A percentile compares a stretch with the other conserved stretches of the same genome.
Conservation (phyloP, 1,140 invertebrate genomes). For the Eriocheir sinensis region DNA sequence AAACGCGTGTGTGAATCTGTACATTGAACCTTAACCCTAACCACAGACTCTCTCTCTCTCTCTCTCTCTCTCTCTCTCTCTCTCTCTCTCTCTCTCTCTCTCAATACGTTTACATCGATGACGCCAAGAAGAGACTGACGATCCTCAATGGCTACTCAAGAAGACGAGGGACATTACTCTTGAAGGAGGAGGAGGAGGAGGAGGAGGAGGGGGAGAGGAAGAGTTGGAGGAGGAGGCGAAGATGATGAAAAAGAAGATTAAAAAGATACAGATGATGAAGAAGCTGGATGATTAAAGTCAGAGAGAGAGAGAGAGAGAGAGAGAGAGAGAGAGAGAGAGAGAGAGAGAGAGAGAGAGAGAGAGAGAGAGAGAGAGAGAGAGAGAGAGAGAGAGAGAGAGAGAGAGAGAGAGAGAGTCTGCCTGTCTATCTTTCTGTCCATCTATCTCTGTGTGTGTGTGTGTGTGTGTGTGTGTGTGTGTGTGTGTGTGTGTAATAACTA, state of each 20-base stretch:
- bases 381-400: conserved; percentile 30
- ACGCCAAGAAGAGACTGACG: not conserved
- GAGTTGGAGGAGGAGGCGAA: not conserved
- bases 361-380: conserved; percentile 29
- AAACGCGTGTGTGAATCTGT: no score
- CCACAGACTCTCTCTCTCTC: not conserved
- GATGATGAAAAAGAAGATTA: not conserved
- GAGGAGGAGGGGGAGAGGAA: not conserved
- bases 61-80: not conserved
- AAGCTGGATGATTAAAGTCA: no score
- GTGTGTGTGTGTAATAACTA: conserved; percentile 35
- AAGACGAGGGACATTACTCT: not conserved
- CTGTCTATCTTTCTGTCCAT: not conserved
- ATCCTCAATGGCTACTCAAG: no score
- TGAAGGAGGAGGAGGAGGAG: not conserved
- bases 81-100: not conserved
- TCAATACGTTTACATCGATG: not conserved
- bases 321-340: not conserved
- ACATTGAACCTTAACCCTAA: no score
- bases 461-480: conserved; percentile 47
- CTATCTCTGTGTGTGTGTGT: conserved; percentile 35
- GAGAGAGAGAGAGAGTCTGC: not conserved
- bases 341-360: not conserved
- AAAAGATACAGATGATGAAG: not conserved
- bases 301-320: not conserved